Base-by-base conservation (phyloP, 2,113 vertebrate species). In the Odobenus rosmarus region DNA sequence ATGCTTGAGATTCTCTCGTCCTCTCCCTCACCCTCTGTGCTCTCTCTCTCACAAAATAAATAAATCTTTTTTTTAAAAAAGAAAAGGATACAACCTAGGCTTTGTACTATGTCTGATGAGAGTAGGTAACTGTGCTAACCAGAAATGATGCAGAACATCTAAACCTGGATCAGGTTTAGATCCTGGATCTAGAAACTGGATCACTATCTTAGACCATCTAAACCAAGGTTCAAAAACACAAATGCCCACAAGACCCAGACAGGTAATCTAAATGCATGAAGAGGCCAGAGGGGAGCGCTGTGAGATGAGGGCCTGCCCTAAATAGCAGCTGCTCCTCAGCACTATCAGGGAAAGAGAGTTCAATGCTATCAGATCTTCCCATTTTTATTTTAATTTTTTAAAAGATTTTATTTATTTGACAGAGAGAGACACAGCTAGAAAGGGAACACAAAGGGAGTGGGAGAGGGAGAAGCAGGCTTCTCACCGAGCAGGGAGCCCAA, bases 141-240 rank as follows among this genome's bases (percentile, higher is more conserved):
- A 95, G 67, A 84, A 95, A 59, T 88, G 55, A 71, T 36, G 24
- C 51, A 67, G 82, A 93, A 92, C 39, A 39, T 39, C 39, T 39
- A 39, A 39, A 39, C 39, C 4, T 39, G 39, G 39, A 39, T 39
- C 39, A 39, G 39, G 39, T 39, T 39, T 39, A 39, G 39, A 39
- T 39, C 39, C 39, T 39, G 39, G 39, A 39, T 39, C 39, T 39
- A 39, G 39, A 39, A 39, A 39, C 39, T 39, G 39, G 39, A 39
- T 39, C 39, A 39, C 39, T 39, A 39, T 39, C 39, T 39, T 3
- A 39, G 3, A 39, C 39, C 21, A 86, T 76, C 15, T 76, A 96
- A 77, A 93, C 5, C 23, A 79, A 95, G 31, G 15, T 28, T 49
- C 28, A 84, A 93, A 94, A 92, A 5, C 61, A 97, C n/a, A 87